phyloP scores from a whole-genome alignment of 1,140 invertebrate species.

The Papilio aristodemus region DNA sequence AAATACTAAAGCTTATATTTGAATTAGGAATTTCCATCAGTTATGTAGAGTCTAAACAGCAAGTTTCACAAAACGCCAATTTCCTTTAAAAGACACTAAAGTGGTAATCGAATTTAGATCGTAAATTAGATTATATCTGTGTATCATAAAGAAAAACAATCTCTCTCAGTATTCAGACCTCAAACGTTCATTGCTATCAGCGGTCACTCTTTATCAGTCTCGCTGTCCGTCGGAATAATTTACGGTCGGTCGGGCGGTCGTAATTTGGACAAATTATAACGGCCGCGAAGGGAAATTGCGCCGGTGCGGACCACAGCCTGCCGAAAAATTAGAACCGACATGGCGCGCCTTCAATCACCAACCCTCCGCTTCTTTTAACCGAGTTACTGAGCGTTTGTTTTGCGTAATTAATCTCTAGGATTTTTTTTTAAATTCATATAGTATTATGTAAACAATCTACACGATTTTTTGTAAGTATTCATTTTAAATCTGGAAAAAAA shows the following conservation, averaged over 20 bases:
- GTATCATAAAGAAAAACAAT: background rate
- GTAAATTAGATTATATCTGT: background rate
- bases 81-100: too few species aligned
- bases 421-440: background rate
- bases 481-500: background rate
- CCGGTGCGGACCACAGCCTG: constrained; percentile 14
- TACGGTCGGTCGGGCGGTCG: constrained; percentile 24
- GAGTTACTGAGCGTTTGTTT: constrained; percentile 24
- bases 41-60: too few species aligned
- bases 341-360: constrained; percentile 24
- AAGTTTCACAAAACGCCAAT: too few species aligned
- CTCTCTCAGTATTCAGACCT: background rate
- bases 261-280: constrained; percentile 32
- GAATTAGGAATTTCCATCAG: too few species aligned
- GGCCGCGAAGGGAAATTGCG: constrained; percentile 25
- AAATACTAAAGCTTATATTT: too few species aligned
- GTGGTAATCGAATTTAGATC: too few species aligned
- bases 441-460: background rate
- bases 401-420: background rate
- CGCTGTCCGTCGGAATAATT: constrained; percentile 26
- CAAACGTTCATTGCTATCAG: constrained; percentile 21
- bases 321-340: constrained; percentile 29
- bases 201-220: constrained; percentile 22
- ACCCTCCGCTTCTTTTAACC: constrained; percentile 21
- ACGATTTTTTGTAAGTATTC: background rate